phyloP scores from a whole-genome alignment of 2,888 invertebrate species.

The Anthoptus insignis region DNA sequence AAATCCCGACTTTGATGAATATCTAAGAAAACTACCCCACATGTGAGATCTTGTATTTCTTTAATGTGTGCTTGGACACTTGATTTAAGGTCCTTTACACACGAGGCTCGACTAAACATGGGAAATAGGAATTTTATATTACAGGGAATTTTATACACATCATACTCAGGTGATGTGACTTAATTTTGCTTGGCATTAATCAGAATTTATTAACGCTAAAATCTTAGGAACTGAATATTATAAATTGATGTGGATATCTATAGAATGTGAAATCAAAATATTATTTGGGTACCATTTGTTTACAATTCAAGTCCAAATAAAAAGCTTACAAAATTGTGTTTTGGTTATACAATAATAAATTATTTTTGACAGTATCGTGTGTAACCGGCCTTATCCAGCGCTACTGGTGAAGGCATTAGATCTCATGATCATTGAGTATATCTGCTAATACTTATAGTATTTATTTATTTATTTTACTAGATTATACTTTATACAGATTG shows the following conservation, averaged over 20 bases:
- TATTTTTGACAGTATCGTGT: neutral
- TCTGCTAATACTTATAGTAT: slow-evolving; percentile 3
- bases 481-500: too few relatives aligned
- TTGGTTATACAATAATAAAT: too few relatives aligned
- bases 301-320: too few relatives aligned
- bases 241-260: too few relatives aligned
- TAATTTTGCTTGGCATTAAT: too few relatives aligned
- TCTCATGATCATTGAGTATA: slow-evolving; percentile 4
- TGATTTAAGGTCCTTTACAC: neutral
- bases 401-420: neutral
- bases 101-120: neutral
- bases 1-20: slow-evolving; percentile 4
- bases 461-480: too few relatives aligned
- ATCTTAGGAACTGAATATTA: too few relatives aligned
- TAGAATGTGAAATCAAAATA: too few relatives aligned
- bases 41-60: slow-evolving; percentile 7
- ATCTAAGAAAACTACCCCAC: neutral
- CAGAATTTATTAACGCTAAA: too few relatives aligned
- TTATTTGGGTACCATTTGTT: too few relatives aligned
- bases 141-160: too few relatives aligned
- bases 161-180: neutral
- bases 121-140: neutral
- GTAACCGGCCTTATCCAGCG: neutral
- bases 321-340: too few relatives aligned
- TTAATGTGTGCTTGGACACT: neutral